Conservation (phyloP, 2,888 invertebrate species). For the Chrysolina americana region DNA sequence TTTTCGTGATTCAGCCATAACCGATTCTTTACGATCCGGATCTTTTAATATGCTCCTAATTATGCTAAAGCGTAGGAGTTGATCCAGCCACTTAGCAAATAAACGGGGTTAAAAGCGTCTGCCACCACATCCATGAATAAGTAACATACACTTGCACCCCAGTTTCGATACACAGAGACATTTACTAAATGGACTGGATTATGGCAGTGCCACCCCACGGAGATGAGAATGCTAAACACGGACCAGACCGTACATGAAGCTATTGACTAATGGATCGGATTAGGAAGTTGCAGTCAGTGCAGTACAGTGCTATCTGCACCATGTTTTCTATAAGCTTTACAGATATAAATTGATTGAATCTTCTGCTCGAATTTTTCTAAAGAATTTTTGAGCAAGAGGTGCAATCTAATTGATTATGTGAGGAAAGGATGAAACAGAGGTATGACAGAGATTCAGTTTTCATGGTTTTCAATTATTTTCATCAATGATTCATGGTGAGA, state of each 20-base stretch:
- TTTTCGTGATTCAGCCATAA: conserved; percentile 28
- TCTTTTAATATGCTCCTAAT: conserved; percentile 58
- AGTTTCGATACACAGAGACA: conserved; percentile 54
- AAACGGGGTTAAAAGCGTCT: conserved; percentile 68
- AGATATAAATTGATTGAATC: too few relatives aligned
- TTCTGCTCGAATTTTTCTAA: too few relatives aligned
- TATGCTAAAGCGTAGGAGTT: conserved; percentile 59
- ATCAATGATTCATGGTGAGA: too few relatives aligned
- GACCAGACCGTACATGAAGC: conserved; percentile 45
- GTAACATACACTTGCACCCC: conserved; percentile 61
- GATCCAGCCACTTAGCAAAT: conserved; percentile 64
- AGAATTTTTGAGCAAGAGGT: too few relatives aligned
- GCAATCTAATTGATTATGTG: too few relatives aligned
- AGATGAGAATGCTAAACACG: conserved; percentile 39
- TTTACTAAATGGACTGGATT: conserved; percentile 69
- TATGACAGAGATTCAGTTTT: too few relatives aligned
- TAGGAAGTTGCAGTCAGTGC: conserved; percentile 37
- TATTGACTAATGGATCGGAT: conserved; percentile 54
- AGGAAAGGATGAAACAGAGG: too few relatives aligned
- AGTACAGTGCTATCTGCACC: conserved; percentile 3
- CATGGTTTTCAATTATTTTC: too few relatives aligned
- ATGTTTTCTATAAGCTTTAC: neutral
- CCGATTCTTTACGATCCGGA: conserved; percentile 39
- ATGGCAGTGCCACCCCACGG: conserved; percentile 63
- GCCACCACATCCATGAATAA: conserved; percentile 69